A percentile compares a stretch with the other conserved stretches of the same genome.
phyloP scores from a whole-genome alignment of 2,113 vertebrate species.

The Chionis minor region DNA sequence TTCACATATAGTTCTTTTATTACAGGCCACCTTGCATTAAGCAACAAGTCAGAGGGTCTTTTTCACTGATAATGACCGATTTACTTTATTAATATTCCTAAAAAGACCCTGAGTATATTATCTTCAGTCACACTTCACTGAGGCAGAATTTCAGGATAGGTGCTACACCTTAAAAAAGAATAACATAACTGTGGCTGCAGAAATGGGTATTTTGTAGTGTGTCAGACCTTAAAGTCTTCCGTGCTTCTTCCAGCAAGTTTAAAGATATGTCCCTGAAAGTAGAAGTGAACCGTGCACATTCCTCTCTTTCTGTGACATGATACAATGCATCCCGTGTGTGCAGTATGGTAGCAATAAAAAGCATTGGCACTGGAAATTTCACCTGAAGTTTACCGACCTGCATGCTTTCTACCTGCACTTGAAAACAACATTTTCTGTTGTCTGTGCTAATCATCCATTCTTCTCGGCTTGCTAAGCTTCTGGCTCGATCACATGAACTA shows the following conservation, averaged over 20 bases:
- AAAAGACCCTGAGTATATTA: background rate
- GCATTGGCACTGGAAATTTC: background rate
- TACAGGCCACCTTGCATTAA: background rate
- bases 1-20: background rate
- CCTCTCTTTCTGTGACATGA: background rate
- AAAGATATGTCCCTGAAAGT: background rate
- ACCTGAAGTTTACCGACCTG: background rate
- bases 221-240: background rate
- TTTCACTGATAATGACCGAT: background rate
- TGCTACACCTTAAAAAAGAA: background rate
- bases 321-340: background rate
- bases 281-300: background rate
- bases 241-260: background rate
- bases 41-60: background rate
- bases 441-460: background rate
- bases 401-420: background rate
- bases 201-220: background rate
- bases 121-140: background rate
- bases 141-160: background rate
- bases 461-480: background rate
- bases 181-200: background rate
- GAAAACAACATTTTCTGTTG: background rate
- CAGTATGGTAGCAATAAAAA: background rate
- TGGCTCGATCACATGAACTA: background rate
- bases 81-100: background rate